Conservation (phyloP, 2,888 invertebrate genomes). For the Baccha elongata region DNA sequence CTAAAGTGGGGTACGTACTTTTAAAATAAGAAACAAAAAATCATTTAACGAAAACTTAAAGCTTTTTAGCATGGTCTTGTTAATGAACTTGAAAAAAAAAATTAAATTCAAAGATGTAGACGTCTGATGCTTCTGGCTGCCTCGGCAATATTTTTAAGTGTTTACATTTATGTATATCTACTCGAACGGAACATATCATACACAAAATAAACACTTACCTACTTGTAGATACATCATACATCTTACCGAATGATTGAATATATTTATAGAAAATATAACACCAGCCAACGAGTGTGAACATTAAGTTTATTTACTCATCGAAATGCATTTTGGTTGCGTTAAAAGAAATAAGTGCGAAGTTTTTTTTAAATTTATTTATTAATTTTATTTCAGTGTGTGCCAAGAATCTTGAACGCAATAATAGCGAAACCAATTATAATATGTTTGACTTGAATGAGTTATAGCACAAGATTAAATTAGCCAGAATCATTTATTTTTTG, state of each 20-base stretch:
- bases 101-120: conserved; percentile 40
- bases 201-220: conserved; percentile 11
- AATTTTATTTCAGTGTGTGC: background rate
- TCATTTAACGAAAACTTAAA: conserved; percentile 15
- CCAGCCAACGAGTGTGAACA: conserved; percentile 10
- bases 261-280: conserved; percentile 50
- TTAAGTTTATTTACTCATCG: conserved; percentile 22
- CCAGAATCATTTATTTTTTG: no score
- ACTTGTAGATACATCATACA: background rate
- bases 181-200: conserved; percentile 23
- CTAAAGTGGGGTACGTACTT: conserved; percentile 38
- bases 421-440: conserved; percentile 2
- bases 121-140: conserved; percentile 28
- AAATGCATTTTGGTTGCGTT: conserved; percentile 33
- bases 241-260: conserved; percentile 34
- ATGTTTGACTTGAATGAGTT: conserved; percentile 1
- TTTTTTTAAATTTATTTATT: conserved; percentile 5
- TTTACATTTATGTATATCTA: conserved; percentile 43
- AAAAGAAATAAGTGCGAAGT: conserved; percentile 16
- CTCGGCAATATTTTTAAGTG: conserved; percentile 23
- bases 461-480: background rate
- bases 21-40: conserved; percentile 12
- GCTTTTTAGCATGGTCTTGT: conserved; percentile 50
- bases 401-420: conserved; percentile 4
- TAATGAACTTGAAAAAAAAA: conserved; percentile 65